These are phyloP conservation scores for Microcebus jonahi DNA, from an alignment of 2,113 vertebrate species.

Conservation along the genomic window DNA sequence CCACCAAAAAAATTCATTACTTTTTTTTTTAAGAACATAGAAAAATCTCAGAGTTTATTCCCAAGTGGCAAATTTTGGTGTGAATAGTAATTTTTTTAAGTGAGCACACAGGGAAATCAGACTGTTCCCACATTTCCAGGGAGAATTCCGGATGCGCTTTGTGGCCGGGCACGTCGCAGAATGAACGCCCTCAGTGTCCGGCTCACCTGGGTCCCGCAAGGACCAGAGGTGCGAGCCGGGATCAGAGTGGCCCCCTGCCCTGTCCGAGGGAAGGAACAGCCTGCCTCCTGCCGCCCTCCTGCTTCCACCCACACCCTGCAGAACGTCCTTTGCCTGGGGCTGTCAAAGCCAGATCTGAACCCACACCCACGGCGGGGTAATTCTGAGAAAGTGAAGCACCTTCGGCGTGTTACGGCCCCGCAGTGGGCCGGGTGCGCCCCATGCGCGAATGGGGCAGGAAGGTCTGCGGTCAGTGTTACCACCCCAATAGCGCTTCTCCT, in stretches of 20 bases:
- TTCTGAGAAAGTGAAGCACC: neutral
- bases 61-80: neutral
- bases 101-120: neutral
- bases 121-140: neutral
- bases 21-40: neutral
- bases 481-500: neutral
- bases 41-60: neutral
- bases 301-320: rapidly evolving
- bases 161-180: neutral
- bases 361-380: too few relatives aligned
- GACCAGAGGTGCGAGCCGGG: neutral
- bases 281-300: rapidly evolving
- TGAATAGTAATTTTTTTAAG: neutral
- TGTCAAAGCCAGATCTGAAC: neutral
- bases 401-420: rapidly evolving
- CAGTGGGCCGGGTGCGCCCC: rapidly evolving
- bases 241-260: rapidly evolving
- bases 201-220: neutral
- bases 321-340: too few relatives aligned
- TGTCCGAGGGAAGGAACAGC: too few relatives aligned
- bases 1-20: neutral
- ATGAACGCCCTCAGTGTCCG: neutral
- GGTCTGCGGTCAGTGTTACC: rapidly evolving
- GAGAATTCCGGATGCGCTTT: neutral
- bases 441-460: neutral